Evolutionary conservation across 2,888 invertebrate species (phyloP).

Genomic region (Apocheima hispidaria): DNA sequence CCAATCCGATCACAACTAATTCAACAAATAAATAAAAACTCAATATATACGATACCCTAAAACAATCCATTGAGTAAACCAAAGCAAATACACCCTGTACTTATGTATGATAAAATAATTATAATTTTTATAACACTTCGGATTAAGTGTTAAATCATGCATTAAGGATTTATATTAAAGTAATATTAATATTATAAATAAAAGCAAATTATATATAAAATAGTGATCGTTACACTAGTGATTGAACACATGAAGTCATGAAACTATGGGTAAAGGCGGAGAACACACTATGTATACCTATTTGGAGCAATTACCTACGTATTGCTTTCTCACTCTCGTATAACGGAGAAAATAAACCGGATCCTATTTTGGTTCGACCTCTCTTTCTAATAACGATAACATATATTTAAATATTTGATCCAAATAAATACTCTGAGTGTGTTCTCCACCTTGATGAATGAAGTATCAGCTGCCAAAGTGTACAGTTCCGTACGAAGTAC

Average conservation of each 20-base stretch:
- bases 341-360: no score
- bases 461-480: constrained; percentile 31
- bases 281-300: no score
- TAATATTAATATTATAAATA: constrained; percentile 3
- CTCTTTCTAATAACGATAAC: no score
- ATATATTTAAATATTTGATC: no score
- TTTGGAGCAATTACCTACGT: no score
- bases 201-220: constrained; percentile 20
- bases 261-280: no score
- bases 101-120: constrained; percentile 26
- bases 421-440: no score
- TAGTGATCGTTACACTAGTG: constrained; percentile 21
- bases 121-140: constrained; percentile 21
- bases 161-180: constrained; percentile 18
- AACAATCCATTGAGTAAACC: neutral
- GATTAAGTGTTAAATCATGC: constrained; percentile 30
- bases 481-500: constrained; percentile 4
- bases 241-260: no score
- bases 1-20: neutral
- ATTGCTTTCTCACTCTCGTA: no score
- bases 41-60: neutral
- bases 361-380: no score
- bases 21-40: neutral
- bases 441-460: no score
- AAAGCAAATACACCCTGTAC: constrained; percentile 27